phyloP scores from a whole-genome alignment of 1,140 invertebrate species.

The Hylaeus anthracinus region DNA sequence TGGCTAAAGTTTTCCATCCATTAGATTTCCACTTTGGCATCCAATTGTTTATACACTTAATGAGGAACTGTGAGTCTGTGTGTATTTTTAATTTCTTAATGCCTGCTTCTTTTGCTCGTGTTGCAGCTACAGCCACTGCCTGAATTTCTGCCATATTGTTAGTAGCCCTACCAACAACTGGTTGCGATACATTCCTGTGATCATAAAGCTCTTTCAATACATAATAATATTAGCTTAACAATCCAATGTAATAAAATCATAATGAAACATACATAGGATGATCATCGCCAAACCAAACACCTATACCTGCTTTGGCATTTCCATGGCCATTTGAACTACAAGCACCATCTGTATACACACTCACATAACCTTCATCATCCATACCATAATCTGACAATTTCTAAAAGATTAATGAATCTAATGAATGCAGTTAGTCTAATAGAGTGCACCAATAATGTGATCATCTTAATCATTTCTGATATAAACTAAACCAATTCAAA shows the following conservation, averaged over 20 bases:
- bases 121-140: conserved; percentile 81
- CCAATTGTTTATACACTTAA: conserved; percentile 94
- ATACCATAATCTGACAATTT: conserved; percentile 73
- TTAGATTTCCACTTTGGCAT: conserved; percentile 93
- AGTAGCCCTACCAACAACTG: conserved; percentile 90
- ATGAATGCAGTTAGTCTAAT: not conserved
- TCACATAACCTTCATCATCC: conserved; percentile 84
- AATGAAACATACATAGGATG: conserved; percentile 85
- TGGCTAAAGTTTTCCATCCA: conserved; percentile 88
- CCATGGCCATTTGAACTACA: conserved; percentile 89
- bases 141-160: conserved; percentile 99
- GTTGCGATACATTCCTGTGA: conserved; percentile 89
- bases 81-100: conserved; percentile 89
- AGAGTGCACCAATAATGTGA: too few species aligned
- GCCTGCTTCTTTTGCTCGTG: conserved; percentile 84
- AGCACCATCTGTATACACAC: conserved; percentile 95
- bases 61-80: conserved; percentile 96
- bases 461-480: too few species aligned
- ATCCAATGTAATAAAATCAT: not conserved
- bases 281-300: conserved; percentile 94
- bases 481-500: too few species aligned
- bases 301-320: conserved; percentile 93
- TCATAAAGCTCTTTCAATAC: conserved; percentile 44
- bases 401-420: not conserved
- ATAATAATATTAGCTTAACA: not conserved